Base-by-base conservation (phyloP, 2,797 vertebrate species). In the Notamacropus eugenii region DNA sequence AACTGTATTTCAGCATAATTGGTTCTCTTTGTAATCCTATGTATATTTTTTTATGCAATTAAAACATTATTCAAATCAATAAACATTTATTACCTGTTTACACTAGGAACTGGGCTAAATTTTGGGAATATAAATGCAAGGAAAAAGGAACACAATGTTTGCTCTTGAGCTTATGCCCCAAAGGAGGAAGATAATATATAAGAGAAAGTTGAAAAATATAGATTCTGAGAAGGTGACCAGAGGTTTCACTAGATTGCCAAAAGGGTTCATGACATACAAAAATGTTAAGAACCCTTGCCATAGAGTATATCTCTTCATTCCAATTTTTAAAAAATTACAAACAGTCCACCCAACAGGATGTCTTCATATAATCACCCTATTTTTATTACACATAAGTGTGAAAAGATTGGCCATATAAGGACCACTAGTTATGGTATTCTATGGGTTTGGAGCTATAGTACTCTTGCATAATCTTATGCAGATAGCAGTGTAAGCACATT, bases 391-490 rank as follows among this genome's bases (percentile, higher is more conserved):
- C 22, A 46, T 9, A 22, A 82, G 95, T 93, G 93, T 90, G 87
- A 82, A 54, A 91, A 13, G 10, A 82, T 31, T n/a, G 56, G 9
- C 46, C 57, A 1, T 90, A 40, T 91, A 96, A 91, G 40, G 91
- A 46, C 46, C 46, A 46, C 46, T 46, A 46, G 46, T 46, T 46
- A 46, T 46, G 92, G 31, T 93, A 90, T 28, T 97, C 40, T 93
- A 91, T 90, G 16, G 93, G 56, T 92, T 97, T 97, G 96, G 95
- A 93, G 93, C 93, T 82, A 94, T 95, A 94, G 55, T 97, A 93
- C 94, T 97, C 91, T 31, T 90, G 95, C 93, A 94, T 97, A 94
- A 98, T 97, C 93, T 95, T 95, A 90, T 97, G 94, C 91, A 55
- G n/a, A 82, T 46, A 82, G 40, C 1, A 22, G 14, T 82, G n/a